Base-by-base conservation (phyloP, 2,888 invertebrate genomes). In the Epistrophe grossulariae region DNA sequence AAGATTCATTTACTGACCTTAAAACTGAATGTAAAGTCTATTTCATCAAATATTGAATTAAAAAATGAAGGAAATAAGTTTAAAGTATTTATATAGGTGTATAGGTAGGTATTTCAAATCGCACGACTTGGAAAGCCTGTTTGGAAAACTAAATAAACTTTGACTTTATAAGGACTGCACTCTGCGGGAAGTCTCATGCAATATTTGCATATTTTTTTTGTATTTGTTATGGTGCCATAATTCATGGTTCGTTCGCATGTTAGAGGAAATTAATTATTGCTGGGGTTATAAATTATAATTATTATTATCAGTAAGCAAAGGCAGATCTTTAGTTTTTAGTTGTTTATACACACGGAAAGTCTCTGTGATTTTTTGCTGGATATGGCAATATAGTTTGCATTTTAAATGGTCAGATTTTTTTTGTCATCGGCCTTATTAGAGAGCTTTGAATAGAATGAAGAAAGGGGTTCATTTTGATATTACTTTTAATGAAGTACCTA, bases 211-310 rank as follows among this genome's bases (percentile, higher is more conserved):
- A 77, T 60, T 81, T 77, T 77, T 24, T 24, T 24, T 24, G n/a
- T 72, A 84, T 84, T 84, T 84, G 76, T 84, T 71, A 62, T 57
- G 71, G 77, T 60, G 81, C 84, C 68, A 84, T 84, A 84, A 85
- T 85, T 85, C 81, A 81, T 85, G 68, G 81, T 85, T 81, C 59
- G 68, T 64, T 81, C 68, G 81, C 84, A 73, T 81, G 84, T 77
- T 78, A 40, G 40, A 48, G 74, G 66, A 68, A 62, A 82, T 70
- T 74, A 68, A 70, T 83, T 70, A 79, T 79, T 64, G 73, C 70
- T 43, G 79, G 19, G 3, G 66, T 68, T 79, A 68, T 77, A 73
- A 79, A 83, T 83, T 73, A 68, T 59, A 59, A 31, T 71, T 73
- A 73, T 50, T 48, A 31, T 71, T 79, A 79, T 79, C 79, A 55